phyloP scores from a whole-genome alignment of 2,113 vertebrate genomes.

The Rhea pennata region DNA sequence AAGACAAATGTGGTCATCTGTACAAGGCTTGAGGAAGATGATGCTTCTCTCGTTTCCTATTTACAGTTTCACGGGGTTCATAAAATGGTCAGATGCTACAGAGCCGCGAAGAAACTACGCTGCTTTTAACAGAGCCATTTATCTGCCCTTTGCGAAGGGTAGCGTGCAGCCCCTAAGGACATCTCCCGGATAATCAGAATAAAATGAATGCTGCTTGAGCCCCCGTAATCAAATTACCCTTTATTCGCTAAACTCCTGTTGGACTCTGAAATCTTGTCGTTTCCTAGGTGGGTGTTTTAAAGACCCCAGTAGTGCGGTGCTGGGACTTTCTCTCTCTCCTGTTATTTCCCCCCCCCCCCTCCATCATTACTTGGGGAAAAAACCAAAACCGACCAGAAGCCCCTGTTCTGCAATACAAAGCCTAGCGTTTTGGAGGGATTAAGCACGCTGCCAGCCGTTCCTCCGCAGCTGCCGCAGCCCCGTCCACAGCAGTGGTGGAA shows the following conservation, averaged over 20 bases:
- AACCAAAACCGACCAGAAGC: neutral
- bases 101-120: slow-evolving; percentile 63
- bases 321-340: neutral
- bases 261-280: slow-evolving; percentile 31
- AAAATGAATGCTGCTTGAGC: slow-evolving; percentile 76
- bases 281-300: slow-evolving; percentile 54
- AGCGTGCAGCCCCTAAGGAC: slow-evolving; percentile 63
- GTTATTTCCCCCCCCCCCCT: too few species aligned
- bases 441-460: neutral
- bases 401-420: slow-evolving; percentile 1
- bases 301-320: neutral
- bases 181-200: slow-evolving; percentile 74
- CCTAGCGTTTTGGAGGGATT: neutral
- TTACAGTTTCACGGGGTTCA: slow-evolving; percentile 67
- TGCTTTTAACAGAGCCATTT: slow-evolving; percentile 76
- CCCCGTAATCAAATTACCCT: slow-evolving; percentile 80
- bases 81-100: slow-evolving; percentile 63
- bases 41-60: slow-evolving; percentile 59
- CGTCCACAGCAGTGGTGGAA: neutral
- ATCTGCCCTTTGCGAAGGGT: slow-evolving; percentile 75
- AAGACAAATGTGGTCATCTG: slow-evolving; percentile 31
- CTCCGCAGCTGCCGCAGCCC: slow-evolving; percentile 12
- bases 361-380: neutral
- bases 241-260: slow-evolving; percentile 71
- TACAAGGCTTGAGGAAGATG: slow-evolving; percentile 38